Conservation (phyloP, 2,113 vertebrate genomes). For the Sinocyclocheilus maitianheensis region DNA sequence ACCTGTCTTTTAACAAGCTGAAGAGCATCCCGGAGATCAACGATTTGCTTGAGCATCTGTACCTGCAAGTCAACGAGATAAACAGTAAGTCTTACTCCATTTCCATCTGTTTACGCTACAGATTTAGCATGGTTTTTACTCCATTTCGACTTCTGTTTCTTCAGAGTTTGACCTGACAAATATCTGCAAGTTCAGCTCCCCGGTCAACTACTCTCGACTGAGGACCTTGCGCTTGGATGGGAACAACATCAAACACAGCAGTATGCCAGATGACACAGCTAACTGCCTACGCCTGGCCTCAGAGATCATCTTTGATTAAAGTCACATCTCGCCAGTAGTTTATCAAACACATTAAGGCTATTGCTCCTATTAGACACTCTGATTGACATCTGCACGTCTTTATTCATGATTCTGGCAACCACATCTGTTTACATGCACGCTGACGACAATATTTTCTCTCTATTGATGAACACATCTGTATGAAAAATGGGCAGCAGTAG, state of each 20-base stretch:
- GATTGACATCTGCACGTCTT: not conserved
- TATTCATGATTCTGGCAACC: not conserved
- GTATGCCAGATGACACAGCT: conserved; percentile 81
- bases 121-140: not conserved
- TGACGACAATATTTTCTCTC: not conserved
- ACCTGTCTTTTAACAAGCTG: conserved; percentile 95
- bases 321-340: not conserved
- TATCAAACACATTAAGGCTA: conserved; percentile 2
- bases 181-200: conserved; percentile 87
- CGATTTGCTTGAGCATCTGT: conserved; percentile 90
- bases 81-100: conserved; percentile 83
- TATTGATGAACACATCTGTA: conserved; percentile 2
- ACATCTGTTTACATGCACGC: not conserved
- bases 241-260: conserved; percentile 81
- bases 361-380: not conserved
- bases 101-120: not conserved
- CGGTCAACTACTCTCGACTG: conserved; percentile 84
- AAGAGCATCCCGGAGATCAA: conserved; percentile 88
- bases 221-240: conserved; percentile 93
- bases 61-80: conserved; percentile 95
- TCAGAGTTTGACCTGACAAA: conserved; percentile 87
- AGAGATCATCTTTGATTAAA: conserved; percentile 81
- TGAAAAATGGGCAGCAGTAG: not conserved
- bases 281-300: conserved; percentile 87
- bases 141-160: conserved; percentile 55